These are phyloP conservation scores for Glaucopsyche alexis DNA, from an alignment of 2,888 invertebrate species.

Conservation along the genomic window DNA sequence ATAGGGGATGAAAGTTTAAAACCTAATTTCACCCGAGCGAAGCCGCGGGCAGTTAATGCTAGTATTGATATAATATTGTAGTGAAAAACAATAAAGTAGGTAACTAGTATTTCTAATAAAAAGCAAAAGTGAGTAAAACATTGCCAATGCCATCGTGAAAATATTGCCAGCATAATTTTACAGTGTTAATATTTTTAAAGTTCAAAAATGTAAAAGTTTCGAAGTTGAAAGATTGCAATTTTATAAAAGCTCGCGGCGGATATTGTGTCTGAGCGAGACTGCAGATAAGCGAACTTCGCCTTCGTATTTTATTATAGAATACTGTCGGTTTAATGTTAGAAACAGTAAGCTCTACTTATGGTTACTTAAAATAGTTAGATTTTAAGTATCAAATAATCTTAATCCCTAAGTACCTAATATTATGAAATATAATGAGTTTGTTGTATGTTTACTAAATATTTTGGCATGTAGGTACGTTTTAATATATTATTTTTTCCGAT, in stretches of 20 bases:
- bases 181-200: conserved; percentile 18
- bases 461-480: too few species aligned
- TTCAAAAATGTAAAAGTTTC: conserved; percentile 24
- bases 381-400: not conserved
- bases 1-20: too few species aligned
- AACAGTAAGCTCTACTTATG: not conserved
- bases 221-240: conserved; percentile 28
- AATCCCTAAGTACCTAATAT: not conserved
- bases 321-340: not conserved
- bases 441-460: too few species aligned
- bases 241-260: conserved; percentile 18
- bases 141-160: not conserved
- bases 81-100: not conserved
- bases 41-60: too few species aligned
- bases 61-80: too few species aligned
- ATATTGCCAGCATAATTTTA: not conserved
- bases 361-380: not conserved
- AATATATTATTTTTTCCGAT: too few species aligned
- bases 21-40: too few species aligned
- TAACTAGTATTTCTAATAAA: not conserved
- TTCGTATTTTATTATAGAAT: not conserved
- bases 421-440: too few species aligned
- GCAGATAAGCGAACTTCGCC: conserved; percentile 9
- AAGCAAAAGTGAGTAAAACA: not conserved
- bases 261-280: conserved; percentile 18